Base-by-base conservation (phyloP, 1,140 invertebrate genomes). In the Microplitis demolitor region DNA sequence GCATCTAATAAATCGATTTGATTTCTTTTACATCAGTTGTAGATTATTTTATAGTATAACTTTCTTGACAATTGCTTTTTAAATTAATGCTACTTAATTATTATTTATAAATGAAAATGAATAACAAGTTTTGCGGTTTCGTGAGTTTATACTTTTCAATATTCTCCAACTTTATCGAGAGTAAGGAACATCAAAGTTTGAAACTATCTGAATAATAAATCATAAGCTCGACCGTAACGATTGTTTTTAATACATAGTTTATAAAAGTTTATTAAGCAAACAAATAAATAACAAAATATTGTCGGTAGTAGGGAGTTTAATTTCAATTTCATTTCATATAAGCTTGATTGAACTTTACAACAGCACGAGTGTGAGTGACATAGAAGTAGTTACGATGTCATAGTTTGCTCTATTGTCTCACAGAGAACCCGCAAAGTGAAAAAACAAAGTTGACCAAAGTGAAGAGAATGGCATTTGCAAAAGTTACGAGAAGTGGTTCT, bases 381-480 rank as follows among this genome's bases (percentile, higher is more conserved):
- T 45, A 60, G 51, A 58, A 24, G 31, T 50, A 11, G 37, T 64
- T 66, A 54, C 56, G 53, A 67, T 64, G 71, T 75, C 71, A 66
- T 68, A 50, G 66, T 50, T 64, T 33, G 64, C 45, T 58, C 66
- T 37, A 69, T 76, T 77, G 75, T 75, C 71, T 54, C 62, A 16
- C 35, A 31, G 72, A 69, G 78, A 76, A 72, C 76, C 5, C 8
- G 39, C 6, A 73, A 68, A 79, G 74, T 76, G 79, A 45, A 75
- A 80, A 64, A 80, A 80, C 75, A 77, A 76, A 82, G 80, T 83
- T 77, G 79, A 78, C 71, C 73, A 68, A 77, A 76, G 76, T 71
- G 37, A 70, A 71, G 75, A 66, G 37, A 76, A 58, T 39, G 45
- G 45, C 33, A 78, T 73, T 78, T 77, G 50, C 69, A 45, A 58